These are phyloP conservation scores for Heliconius charithonia DNA, from an alignment of 2,888 invertebrate genomes.

Conservation along the genomic window DNA sequence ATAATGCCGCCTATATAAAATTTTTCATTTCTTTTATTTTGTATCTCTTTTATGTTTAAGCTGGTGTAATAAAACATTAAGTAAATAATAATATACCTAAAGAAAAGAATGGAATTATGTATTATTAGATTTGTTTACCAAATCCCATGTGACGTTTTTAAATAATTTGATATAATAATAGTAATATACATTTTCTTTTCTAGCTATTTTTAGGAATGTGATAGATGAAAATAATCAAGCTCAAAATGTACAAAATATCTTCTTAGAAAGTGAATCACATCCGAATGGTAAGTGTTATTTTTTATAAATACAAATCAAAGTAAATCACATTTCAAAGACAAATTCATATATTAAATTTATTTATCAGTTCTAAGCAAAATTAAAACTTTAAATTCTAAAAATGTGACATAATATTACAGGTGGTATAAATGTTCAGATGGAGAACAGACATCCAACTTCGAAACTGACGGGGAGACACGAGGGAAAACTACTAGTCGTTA, in stretches of 20 bases:
- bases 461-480: slow-evolving; percentile 72
- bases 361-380: background rate
- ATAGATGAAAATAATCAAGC: background rate
- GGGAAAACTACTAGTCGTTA: slow-evolving; percentile 84
- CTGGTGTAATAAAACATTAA: too few relatives aligned
- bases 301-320: background rate
- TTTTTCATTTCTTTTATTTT: too few relatives aligned
- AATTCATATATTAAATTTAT: background rate
- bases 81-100: too few relatives aligned
- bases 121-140: background rate
- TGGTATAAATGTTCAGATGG: slow-evolving; percentile 80
- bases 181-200: background rate
- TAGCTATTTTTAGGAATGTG: slow-evolving; percentile 24
- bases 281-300: slow-evolving; percentile 8
- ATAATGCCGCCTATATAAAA: too few relatives aligned
- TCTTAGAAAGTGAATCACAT: slow-evolving; percentile 30
- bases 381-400: too few relatives aligned
- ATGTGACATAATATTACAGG: slow-evolving; percentile 54
- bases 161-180: background rate
- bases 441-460: slow-evolving; percentile 82
- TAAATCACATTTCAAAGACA: background rate
- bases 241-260: background rate
- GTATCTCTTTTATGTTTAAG: too few relatives aligned
- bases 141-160: background rate
- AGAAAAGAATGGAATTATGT: too few relatives aligned